These are phyloP conservation scores for Psittacus erithacus DNA, from an alignment of 2,113 vertebrate genomes.

Conservation along the genomic window DNA sequence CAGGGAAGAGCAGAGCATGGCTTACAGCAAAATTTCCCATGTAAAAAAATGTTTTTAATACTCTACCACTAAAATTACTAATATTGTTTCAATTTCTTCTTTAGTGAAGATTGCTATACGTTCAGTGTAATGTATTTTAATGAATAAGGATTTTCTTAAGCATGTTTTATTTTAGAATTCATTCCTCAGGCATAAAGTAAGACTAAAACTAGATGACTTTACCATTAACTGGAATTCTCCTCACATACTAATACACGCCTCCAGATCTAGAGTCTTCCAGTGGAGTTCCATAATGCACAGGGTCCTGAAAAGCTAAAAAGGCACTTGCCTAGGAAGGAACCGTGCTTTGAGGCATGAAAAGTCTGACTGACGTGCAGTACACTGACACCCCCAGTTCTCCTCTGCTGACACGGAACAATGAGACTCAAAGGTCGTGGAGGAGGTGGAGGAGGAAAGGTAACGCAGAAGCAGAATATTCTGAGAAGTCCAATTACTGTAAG, in stretches of 20 bases:
- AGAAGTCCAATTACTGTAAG: not conserved
- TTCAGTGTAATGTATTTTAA: not conserved
- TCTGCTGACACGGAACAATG: not conserved
- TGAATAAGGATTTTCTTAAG: conserved; percentile 39
- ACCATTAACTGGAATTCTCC: not conserved
- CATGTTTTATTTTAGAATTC: conserved; percentile 1
- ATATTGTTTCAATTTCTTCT: conserved; percentile 14
- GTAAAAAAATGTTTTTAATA: conserved; percentile 14
- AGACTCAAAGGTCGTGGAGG: not conserved
- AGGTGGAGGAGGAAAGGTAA: not conserved
- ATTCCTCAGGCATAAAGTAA: conserved; percentile 2
- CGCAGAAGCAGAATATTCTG: not conserved
- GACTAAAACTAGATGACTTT: not conserved
- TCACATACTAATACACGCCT: not conserved
- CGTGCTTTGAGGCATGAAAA: not conserved
- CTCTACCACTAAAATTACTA: conserved; percentile 8
- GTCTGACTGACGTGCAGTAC: not conserved
- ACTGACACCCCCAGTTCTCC: not conserved
- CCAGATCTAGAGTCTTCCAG: not conserved
- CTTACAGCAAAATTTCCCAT: conserved; percentile 19
- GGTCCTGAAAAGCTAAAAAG: not conserved
- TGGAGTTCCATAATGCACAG: not conserved
- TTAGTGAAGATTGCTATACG: not conserved
- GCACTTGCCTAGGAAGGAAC: not conserved
- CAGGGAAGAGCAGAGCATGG: not conserved